These are phyloP conservation scores for Agrotis puta DNA, from an alignment of 2,888 invertebrate genomes.

Conservation along the genomic window DNA sequence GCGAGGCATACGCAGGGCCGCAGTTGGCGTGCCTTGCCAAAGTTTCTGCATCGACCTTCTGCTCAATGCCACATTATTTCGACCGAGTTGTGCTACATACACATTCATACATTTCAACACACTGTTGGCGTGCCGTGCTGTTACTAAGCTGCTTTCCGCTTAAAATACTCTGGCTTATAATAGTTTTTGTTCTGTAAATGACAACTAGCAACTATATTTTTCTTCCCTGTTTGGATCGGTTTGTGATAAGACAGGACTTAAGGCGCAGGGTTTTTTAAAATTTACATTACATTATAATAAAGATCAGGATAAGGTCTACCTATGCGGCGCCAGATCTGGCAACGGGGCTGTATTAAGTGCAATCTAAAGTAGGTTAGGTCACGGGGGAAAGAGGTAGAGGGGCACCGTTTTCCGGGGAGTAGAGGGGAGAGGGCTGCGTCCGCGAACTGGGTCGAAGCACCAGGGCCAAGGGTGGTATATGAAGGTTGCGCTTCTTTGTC, in stretches of 20 bases:
- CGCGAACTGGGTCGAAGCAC: constrained; percentile 85
- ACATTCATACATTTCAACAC: constrained; percentile 54
- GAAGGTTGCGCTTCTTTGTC: constrained; percentile 87
- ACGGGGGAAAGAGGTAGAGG: constrained; percentile 74
- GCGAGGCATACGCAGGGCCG: constrained; percentile 74
- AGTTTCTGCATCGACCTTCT: constrained; percentile 91
- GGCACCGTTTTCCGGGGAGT: constrained; percentile 45
- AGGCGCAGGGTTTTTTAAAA: not conserved
- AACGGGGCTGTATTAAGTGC: constrained; percentile 82
- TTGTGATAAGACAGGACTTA: too few species aligned
- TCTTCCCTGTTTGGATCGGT: not conserved
- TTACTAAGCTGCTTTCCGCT: constrained; percentile 66
- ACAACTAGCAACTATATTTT: not conserved
- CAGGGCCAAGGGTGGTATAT: constrained; percentile 89
- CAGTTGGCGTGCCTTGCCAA: constrained; percentile 91
- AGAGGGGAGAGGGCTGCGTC: constrained; percentile 65
- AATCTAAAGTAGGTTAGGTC: constrained; percentile 86
- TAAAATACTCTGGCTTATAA: not conserved
- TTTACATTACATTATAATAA: constrained; percentile 2
- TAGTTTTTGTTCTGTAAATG: not conserved
- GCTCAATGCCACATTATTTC: constrained; percentile 86
- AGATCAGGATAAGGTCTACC: constrained; percentile 33
- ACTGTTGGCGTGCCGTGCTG: constrained; percentile 59
- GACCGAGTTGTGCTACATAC: constrained; percentile 73
- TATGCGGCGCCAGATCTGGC: constrained; percentile 70